phyloP scores from a whole-genome alignment of 2,888 invertebrate genomes.

The Hirtodrosophila alboralis region DNA sequence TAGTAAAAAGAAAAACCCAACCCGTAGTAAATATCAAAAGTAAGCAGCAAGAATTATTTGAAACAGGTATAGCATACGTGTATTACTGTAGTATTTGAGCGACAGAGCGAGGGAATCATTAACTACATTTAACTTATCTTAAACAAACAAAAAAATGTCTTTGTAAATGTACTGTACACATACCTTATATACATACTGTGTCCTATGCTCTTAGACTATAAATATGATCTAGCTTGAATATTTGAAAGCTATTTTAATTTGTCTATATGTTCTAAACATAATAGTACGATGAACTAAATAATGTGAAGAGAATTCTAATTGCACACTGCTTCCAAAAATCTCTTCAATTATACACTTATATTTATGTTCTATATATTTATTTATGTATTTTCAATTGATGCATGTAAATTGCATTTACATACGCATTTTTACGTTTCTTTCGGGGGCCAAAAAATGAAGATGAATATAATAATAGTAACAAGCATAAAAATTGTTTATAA shows the following conservation, averaged over 20 bases:
- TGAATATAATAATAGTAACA: constrained; percentile 45
- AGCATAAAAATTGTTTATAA: constrained; percentile 39
- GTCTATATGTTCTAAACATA: constrained; percentile 46
- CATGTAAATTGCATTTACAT: constrained; percentile 67
- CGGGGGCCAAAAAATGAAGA: constrained; percentile 83
- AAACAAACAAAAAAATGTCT: constrained; percentile 42
- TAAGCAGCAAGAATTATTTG: constrained; percentile 36
- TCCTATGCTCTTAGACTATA: constrained; percentile 66
- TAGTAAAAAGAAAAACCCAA: constrained; percentile 25
- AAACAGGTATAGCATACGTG: constrained; percentile 72
- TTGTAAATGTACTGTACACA: constrained; percentile 70
- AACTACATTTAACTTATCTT: constrained; percentile 22
- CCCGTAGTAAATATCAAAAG: constrained; percentile 40
- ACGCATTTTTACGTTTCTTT: constrained; percentile 79
- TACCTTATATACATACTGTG: constrained; percentile 54
- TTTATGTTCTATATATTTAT: constrained; percentile 6
- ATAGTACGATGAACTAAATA: constrained; percentile 60
- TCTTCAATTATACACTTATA: constrained; percentile 27
- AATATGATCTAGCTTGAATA: constrained; percentile 60
- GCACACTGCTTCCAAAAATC: constrained; percentile 49
- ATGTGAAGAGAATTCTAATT: constrained; percentile 24
- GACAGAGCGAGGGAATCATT: constrained; percentile 49
- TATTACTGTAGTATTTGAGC: constrained; percentile 48
- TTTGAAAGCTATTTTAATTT: constrained; percentile 53
- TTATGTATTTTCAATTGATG: constrained; percentile 35